A percentile compares a stretch with the other conserved stretches of the same genome.
phyloP scores from a whole-genome alignment of 1,140 invertebrate genomes.

The Zaprionus davidi region DNA sequence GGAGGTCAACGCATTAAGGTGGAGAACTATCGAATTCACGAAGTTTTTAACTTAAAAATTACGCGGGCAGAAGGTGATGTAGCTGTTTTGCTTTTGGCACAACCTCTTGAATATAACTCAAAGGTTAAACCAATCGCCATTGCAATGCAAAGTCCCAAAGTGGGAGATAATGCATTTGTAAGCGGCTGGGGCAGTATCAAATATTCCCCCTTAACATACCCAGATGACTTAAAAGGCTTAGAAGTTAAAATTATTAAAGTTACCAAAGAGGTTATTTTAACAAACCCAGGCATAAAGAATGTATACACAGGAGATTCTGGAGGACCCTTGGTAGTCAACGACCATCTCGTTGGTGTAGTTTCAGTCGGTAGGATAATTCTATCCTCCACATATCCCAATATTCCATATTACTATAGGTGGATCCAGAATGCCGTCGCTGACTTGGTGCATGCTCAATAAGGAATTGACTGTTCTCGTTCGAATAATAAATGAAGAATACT shows the following conservation, averaged over 20 bases:
- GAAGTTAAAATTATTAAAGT: background rate
- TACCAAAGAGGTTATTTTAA: background rate
- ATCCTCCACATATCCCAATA: no score
- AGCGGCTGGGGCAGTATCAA: background rate
- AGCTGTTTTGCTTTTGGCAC: no score
- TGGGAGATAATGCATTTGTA: background rate
- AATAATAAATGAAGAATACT: no score
- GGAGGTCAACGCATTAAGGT: no score
- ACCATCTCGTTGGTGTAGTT: background rate
- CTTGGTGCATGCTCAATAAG: no score
- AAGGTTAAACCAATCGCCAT: background rate
- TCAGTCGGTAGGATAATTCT: fast-evolving
- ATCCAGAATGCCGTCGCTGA: no score
- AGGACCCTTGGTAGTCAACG: background rate
- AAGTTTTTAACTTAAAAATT: no score
- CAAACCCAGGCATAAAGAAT: background rate
- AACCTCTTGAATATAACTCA: background rate
- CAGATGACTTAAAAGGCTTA: background rate
- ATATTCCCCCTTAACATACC: background rate
- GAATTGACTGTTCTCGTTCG: no score
- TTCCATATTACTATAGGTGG: no score
- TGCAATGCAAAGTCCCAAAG: background rate
- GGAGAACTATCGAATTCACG: no score
- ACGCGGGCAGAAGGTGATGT: background rate
- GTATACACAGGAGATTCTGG: background rate